Evolutionary conservation across 2,888 invertebrate species (phyloP), one percentile per base, ranked within the genome.

Genomic region (Phragmatobia fuliginosa): DNA sequence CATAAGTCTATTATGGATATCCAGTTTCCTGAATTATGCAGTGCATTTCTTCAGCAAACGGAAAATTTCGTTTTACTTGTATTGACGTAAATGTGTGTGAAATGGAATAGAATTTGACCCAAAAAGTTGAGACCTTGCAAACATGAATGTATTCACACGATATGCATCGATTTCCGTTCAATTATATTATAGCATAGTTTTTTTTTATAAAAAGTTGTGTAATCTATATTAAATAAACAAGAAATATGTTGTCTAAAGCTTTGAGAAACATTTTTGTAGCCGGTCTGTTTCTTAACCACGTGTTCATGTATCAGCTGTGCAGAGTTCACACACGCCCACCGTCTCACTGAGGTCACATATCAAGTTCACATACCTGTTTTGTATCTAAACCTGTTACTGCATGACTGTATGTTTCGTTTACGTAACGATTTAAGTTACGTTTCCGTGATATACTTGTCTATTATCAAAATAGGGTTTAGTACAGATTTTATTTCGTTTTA

Each of bases 321-420:
- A 84, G 83, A 85, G 91, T 90, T 90, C 89, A 90, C 70, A 83
- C 85, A 88, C 89, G 79, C 77, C 75, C 86, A 84, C 86, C 85
- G 90, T 90, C 87, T 83, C 78, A 70, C 79, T 83, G 90, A 93
- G 93, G 93, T 93, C 93, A 93, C 90, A 90, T 85, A 90, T 90
- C 93, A 93, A 93, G 93, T 93, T 93, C 93, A 92, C 85, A 87
- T 87, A 87, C 91, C 87, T 86, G 88, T 88, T 88, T 86, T 84
- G 85, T 84, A 85, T 85, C 83, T 84, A 83, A 90, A 91, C 90
- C 89, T 83, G 89, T 88, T 86, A 74, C 78, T 79, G 81, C 81
- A 84, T 83, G 84, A 83, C 79, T 82, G 81, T 80, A 80, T 82
- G 79, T 76, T 72, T 77, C 82, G 77, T 79, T 85, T 85, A 84